Conservation (phyloP, 2,797 vertebrate genomes). For the Psittacula derbiana region DNA sequence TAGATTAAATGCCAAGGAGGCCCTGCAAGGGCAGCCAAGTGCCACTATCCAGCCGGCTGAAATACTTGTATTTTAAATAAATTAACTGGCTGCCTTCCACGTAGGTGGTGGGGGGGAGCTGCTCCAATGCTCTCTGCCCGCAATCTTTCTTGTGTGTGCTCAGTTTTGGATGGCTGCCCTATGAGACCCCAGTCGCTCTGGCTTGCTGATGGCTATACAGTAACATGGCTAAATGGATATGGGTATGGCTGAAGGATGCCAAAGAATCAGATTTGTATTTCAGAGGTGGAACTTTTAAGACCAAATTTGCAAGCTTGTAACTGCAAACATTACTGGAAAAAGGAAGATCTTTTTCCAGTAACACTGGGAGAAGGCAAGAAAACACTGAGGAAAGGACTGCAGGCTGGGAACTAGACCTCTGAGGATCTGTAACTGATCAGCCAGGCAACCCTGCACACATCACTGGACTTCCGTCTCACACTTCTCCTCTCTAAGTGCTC, state of each 20-base stretch:
- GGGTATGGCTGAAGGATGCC: background rate
- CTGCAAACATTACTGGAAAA: background rate
- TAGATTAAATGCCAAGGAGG: background rate
- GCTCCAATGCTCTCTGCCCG: background rate
- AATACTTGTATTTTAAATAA: background rate
- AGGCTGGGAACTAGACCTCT: background rate
- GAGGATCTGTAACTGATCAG: background rate
- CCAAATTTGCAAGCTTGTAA: background rate
- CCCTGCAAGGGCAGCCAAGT: constrained; percentile 37
- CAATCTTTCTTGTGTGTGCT: background rate
- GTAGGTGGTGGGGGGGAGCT: background rate
- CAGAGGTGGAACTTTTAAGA: background rate
- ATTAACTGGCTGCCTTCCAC: constrained; percentile 26
- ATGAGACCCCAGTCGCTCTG: background rate
- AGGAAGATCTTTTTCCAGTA: background rate
- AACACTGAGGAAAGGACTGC: background rate
- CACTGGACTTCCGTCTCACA: background rate
- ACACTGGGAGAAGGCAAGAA: background rate
- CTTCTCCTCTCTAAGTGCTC: background rate
- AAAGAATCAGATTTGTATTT: background rate
- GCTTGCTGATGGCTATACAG: constrained; percentile 29
- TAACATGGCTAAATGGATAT: background rate
- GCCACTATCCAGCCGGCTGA: background rate
- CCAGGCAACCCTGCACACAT: background rate
- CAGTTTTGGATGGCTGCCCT: background rate